A percentile compares a stretch with the other conserved stretches of the same genome.
Evolutionary conservation across 2,888 invertebrate species (phyloP).

Genomic region (Cryptocephalus moraei): DNA sequence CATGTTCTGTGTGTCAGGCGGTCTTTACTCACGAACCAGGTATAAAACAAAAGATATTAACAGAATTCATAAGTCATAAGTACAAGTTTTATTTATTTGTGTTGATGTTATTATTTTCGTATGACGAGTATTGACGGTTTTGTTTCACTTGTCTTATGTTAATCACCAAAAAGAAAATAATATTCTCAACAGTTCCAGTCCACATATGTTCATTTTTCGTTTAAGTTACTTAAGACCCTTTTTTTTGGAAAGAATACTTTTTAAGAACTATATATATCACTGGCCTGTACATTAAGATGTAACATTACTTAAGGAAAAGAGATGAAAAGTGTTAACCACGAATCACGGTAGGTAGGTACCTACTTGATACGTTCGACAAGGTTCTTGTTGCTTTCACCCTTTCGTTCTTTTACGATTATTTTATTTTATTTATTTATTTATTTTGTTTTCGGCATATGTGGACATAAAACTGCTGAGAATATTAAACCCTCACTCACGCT

Average conservation of each 20-base stretch:
- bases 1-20: constrained; percentile 89
- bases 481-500: constrained; percentile 11
- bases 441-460: constrained; percentile 15
- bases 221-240: background rate
- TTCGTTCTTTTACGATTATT: background rate
- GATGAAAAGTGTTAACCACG: too few relatives aligned
- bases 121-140: background rate
- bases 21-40: constrained; percentile 93
- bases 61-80: too few relatives aligned
- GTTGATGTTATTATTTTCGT: constrained; percentile 1
- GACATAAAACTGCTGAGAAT: constrained; percentile 23
- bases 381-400: too few relatives aligned
- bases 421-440: constrained; percentile 5
- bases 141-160: too few relatives aligned
- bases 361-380: too few relatives aligned
- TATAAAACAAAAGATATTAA: constrained; percentile 32
- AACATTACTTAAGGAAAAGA: too few relatives aligned
- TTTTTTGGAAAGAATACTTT: too few relatives aligned
- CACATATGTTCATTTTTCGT: constrained; percentile 14
- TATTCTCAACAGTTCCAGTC: constrained; percentile 18
- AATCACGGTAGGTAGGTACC: too few relatives aligned
- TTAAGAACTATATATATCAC: too few relatives aligned
- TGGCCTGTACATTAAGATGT: too few relatives aligned
- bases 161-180: constrained; percentile 4
- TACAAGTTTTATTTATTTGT: too few relatives aligned